Evolutionary conservation across 1,140 invertebrate genomes (phyloP), one percentile per base, ranked within the genome.

Genomic region (Lysiphlebus fabarum): DNA sequence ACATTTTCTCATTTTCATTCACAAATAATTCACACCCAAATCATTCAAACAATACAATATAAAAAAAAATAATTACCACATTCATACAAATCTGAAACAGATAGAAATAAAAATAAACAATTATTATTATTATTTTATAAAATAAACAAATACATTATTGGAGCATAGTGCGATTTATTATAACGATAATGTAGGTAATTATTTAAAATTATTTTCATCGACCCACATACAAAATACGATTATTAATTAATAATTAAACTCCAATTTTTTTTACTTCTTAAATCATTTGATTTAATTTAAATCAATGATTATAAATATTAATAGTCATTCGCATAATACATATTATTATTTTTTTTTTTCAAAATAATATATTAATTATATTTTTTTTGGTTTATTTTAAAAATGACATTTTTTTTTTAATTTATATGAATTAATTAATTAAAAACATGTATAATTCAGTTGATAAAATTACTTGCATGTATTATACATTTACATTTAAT

Each of bases 141-240:
- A 56, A 36, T 62, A n/a, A 62, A 64, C 62, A 62, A 66, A 58
- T 62, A 66, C 70, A 70, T 66, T 65, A 66, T 75, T 72, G 69
- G 70, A 75, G 70, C 72, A 71, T 74, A 75, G 64, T 75, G 69
- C 67, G 65, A 69, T 77, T 77, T 77, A 77, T 77, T 76, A 68
- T 70, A 71, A 74, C 64, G 64, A 66, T 69, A 64, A 64, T 68
- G 62, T 45, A 53, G 49, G 47, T 62, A 36, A 57, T 38, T 48
- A 38, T 38, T 45, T n/a, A 48, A 36, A 45, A 44, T 44, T 49
- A 50, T 53, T 53, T 44, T 63, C 61, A 42, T 57, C 49, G 44
- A 63, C 65, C 68, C 62, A 66, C 67, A 69, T 71, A 72, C 63
- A 73, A 73, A 75, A 72, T 70, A 71, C 63, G 65, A 68, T 53